Base-by-base conservation (phyloP, 2,113 vertebrate species). In the Equus quagga region DNA sequence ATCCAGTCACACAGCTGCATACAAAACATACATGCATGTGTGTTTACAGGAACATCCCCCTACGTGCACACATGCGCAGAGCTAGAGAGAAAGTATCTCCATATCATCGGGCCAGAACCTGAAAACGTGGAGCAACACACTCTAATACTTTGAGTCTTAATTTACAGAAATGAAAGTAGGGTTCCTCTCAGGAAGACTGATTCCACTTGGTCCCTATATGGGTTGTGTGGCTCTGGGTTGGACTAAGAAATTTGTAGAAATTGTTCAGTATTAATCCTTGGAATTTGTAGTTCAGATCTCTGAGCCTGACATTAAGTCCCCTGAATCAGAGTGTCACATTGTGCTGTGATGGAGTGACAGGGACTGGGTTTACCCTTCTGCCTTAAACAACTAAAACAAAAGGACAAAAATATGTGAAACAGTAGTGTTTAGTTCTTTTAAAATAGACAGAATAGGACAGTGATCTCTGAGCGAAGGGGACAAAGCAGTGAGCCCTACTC, bases 1-100 rank as follows among this genome's bases (percentile, higher is more conserved):
- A 93, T 95, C 26, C 64, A 91, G 60, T 90, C 62, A 76, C 65
- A 89, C 54, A 92, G 78, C 46, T 96, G 60, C 70, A 90, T 88
- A 56, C 12, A 95, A 93, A 92, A 87, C 90, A 92, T 62, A 73
- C 85, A 84, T 3, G 19, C n/a, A 36, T 19, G 18, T 89, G 46
- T 92, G 65, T 95, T 95, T 95, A 86, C 3, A 97, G 72, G 21
- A 94, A 84, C n/a, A 72, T 6, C 18, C 54, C 15, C 11, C 8
- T 3, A 33, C 67, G 26, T 5, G 1, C 31, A 64, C 31, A 56
- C 41, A 56, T 4, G 0, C 24, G 44, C 23, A 75, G 58, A 69
- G 9, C 21, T 26, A 41, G 83, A 89, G 86, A 85, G 31, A 86
- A 84, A 97, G 80, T 33, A 24, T 33, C 26, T 51, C 19, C 26